phyloP scores from a whole-genome alignment of 2,888 invertebrate species.

The Chrysolina americana region DNA sequence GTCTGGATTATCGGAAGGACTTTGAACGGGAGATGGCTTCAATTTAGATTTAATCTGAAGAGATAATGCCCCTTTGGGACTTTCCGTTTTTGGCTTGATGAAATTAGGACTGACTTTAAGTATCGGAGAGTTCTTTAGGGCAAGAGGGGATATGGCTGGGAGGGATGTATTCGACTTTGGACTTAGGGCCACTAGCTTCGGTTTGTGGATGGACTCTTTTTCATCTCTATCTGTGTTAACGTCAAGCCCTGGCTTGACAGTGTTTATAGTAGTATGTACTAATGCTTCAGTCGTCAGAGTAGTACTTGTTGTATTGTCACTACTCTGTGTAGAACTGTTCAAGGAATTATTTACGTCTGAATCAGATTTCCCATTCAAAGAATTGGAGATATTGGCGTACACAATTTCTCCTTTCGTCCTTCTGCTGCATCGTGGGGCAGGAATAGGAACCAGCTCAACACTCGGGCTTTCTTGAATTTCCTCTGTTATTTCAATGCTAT shows the following conservation, averaged over 20 bases:
- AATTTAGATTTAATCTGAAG: conserved; percentile 65
- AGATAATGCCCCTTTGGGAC: conserved; percentile 65
- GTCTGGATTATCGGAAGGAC: conserved; percentile 51
- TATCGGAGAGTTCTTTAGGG: conserved; percentile 66
- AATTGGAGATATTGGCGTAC: conserved; percentile 61
- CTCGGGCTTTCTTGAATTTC: conserved; percentile 68
- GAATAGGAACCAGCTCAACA: conserved; percentile 68
- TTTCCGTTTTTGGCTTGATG: conserved; percentile 66
- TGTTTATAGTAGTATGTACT: conserved; percentile 58
- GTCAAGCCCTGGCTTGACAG: neutral
- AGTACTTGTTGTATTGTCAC: conserved; percentile 54
- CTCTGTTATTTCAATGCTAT: conserved; percentile 79
- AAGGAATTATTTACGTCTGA: conserved; percentile 36
- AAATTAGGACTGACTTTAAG: conserved; percentile 76
- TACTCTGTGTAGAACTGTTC: conserved; percentile 57
- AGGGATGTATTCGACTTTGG: conserved; percentile 44
- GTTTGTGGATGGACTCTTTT: conserved; percentile 40
- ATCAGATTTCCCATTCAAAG: conserved; percentile 50
- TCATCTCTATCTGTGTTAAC: neutral
- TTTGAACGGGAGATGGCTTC: conserved; percentile 58
- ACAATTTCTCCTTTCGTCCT: conserved; percentile 61
- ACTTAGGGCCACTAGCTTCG: conserved; percentile 54
- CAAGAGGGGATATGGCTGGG: conserved; percentile 50
- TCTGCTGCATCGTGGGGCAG: conserved; percentile 72
- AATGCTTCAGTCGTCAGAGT: conserved; percentile 61